Conservation (phyloP, 1,140 invertebrate genomes). For the Trichonephila clavata region DNA sequence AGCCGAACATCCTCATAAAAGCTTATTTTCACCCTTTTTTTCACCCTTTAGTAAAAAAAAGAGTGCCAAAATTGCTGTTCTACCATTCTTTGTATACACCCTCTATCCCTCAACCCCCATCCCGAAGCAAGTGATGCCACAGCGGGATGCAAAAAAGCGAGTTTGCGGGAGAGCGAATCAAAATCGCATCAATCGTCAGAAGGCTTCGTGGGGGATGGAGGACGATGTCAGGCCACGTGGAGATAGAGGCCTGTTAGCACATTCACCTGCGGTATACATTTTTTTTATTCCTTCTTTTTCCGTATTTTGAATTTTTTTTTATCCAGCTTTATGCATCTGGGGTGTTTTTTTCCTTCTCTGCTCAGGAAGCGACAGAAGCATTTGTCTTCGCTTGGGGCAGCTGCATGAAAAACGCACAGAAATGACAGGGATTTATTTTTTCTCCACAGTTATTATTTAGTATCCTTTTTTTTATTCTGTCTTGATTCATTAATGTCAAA, state of each 20-base stretch:
- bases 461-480: not conserved
- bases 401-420: not conserved
- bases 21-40: constrained; percentile 44
- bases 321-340: not conserved
- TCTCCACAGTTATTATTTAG: not conserved
- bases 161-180: constrained; percentile 68
- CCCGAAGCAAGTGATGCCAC: constrained; percentile 19
- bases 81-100: constrained; percentile 27
- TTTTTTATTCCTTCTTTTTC: not conserved
- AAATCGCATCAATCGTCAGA: constrained; percentile 70
- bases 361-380: not conserved
- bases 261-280: constrained; percentile 55
- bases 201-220: constrained; percentile 31
- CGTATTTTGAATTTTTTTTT: not conserved
- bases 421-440: not conserved
- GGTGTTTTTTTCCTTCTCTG: not conserved
- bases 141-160: constrained; percentile 41
- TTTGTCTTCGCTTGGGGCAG: not conserved
- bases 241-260: constrained; percentile 66
- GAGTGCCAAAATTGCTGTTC: constrained; percentile 23
- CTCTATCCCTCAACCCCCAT: not conserved
- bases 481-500: constrained; percentile 25
- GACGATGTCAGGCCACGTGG: constrained; percentile 61
- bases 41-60: not conserved
- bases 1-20: not conserved